These are phyloP conservation scores for Apus apus DNA, from an alignment of 2,113 vertebrate genomes.

Conservation along the genomic window DNA sequence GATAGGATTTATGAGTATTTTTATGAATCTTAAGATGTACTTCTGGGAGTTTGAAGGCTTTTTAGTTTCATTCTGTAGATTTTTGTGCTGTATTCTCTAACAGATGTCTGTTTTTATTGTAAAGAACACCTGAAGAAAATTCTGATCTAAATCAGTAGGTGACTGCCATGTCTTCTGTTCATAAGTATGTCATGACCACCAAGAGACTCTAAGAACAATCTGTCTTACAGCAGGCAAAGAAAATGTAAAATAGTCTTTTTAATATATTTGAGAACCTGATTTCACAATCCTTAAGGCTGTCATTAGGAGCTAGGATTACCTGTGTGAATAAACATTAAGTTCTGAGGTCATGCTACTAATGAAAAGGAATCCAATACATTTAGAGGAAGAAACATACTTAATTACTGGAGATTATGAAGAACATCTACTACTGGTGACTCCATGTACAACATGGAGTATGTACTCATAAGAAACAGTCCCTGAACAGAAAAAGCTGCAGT, in stretches of 20 bases:
- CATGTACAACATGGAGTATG: neutral
- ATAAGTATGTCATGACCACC: neutral
- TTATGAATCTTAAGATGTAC: neutral
- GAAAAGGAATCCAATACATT: neutral
- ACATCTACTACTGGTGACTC: neutral
- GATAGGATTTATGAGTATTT: neutral
- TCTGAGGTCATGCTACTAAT: neutral
- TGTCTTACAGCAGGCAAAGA: neutral
- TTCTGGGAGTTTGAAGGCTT: neutral
- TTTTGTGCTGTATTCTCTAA: neutral
- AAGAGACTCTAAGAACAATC: neutral
- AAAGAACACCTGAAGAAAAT: neutral
- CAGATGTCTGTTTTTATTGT: neutral
- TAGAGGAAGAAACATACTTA: neutral
- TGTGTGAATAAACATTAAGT: neutral
- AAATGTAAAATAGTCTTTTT: neutral
- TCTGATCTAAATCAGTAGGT: neutral
- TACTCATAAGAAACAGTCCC: neutral
- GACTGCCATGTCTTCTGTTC: neutral
- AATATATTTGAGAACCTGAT: neutral
- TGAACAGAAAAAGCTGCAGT: neutral
- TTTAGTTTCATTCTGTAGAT: neutral
- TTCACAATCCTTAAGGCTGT: neutral
- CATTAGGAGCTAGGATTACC: neutral
- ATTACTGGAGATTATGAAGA: neutral